These are phyloP conservation scores for Cerceris rybyensis DNA, from an alignment of 2,888 invertebrate species.

Conservation along the genomic window DNA sequence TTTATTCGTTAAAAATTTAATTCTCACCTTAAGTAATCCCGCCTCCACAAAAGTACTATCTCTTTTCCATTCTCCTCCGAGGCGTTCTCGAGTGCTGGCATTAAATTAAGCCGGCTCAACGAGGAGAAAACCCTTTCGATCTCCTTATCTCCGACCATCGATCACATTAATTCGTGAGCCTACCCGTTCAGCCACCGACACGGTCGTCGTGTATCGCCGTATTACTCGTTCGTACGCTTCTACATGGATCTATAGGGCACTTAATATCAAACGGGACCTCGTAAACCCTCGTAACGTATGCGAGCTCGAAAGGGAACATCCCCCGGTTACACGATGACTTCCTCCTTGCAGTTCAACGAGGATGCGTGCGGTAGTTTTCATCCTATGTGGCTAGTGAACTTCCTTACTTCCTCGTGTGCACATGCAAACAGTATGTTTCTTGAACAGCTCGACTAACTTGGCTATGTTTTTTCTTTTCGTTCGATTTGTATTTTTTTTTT, in stretches of 20 bases:
- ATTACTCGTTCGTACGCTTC: background rate
- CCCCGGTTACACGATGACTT: slow-evolving; percentile 1
- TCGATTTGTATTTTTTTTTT: background rate
- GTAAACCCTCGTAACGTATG: slow-evolving; percentile 19
- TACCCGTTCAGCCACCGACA: background rate
- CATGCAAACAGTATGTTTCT: no score
- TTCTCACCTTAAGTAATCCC: no score
- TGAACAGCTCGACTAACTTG: background rate
- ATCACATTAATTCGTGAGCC: slow-evolving; percentile 61
- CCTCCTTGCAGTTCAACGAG: background rate
- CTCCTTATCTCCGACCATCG: slow-evolving; percentile 59
- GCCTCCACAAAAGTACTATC: background rate
- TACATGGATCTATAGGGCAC: slow-evolving; percentile 29
- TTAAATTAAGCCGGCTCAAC: slow-evolving; percentile 7
- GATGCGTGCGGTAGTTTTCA: background rate
- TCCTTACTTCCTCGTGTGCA: background rate
- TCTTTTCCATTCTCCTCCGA: background rate
- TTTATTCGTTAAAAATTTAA: no score
- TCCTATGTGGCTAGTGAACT: background rate
- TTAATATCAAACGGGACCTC: slow-evolving; percentile 45
- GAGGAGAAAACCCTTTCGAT: slow-evolving; percentile 41
- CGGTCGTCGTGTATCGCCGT: background rate
- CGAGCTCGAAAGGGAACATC: slow-evolving; percentile 19
- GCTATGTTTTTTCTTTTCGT: background rate
- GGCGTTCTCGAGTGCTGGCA: slow-evolving; percentile 21